phyloP scores from a whole-genome alignment of 2,797 vertebrate species.

The Sebastes variabilis region DNA sequence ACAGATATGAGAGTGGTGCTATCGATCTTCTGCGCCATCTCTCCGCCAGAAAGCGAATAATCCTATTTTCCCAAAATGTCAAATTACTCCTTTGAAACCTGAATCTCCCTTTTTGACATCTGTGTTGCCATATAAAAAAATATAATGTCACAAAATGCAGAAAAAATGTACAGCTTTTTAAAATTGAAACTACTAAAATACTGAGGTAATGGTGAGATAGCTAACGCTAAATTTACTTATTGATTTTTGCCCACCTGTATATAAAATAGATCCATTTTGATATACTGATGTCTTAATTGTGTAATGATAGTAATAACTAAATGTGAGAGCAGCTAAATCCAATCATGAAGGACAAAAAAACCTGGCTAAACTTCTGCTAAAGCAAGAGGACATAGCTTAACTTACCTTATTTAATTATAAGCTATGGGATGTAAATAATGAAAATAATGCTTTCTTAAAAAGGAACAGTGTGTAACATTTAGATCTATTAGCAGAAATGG shows the following conservation, averaged over 20 bases:
- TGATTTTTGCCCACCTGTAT: no score
- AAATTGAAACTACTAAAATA: background rate
- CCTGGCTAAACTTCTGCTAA: background rate
- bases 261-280: no score
- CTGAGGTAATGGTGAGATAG: background rate
- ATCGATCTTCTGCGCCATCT: background rate
- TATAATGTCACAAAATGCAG: background rate
- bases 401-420: background rate
- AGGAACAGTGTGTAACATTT: no score
- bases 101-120: background rate
- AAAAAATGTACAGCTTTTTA: background rate
- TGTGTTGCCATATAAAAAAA: background rate
- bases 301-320: background rate
- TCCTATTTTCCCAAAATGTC: background rate
- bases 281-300: background rate
- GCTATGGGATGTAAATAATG: background rate
- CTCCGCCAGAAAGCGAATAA: background rate
- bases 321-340: background rate
- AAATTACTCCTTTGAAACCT: background rate
- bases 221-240: no score
- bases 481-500: no score
- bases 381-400: background rate
- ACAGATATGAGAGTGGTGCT: background rate
- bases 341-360: background rate
- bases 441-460: background rate